Evolutionary conservation across 2,797 vertebrate species (phyloP), one percentile per base, ranked within the genome.

Genomic region (Setipinna tenuifilis): DNA sequence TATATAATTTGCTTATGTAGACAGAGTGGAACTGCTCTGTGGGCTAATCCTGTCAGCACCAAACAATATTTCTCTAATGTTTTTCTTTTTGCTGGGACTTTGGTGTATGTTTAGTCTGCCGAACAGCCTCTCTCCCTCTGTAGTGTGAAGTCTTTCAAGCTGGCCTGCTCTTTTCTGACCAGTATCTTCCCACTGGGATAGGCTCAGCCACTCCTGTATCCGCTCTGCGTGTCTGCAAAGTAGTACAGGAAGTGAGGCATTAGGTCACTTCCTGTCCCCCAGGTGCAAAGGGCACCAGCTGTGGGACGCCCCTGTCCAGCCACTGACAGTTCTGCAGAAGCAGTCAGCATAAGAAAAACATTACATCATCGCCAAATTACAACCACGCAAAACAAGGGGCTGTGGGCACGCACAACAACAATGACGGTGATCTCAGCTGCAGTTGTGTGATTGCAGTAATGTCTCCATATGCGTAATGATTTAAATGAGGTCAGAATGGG

Each of bases 231-330:
- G 83, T 44, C 46, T 71, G 82, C 58, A 85, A 28, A 80, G 87
- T 41, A 78, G 71, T 54, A 78, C 14, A 89, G 91, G 92, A 93
- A 91, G 90, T 87, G 82, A 21, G 35, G 23, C 83, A 82, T 35
- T 81, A 85, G 46, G 87, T 89, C 86, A 85, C 87, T 90, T 93
- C 92, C 92, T 93, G 89, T 41, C 83, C 31, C 87, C 86, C 89
- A 90, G 89, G 85, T 91, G 91, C 75, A 82, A 82, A 57, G 46
- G 25, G 4, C 59, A 83, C 54, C 91, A 91, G 87, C 87, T 93
- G 90, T 57, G 28, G 57, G 59, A 82, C 85, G 83, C 88, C 84
- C 89, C 86, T 89, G 81, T 87, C 82, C 48, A 78, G 57, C 85
- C 81, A 82, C 88, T 83, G 89, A 71, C 84, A 87, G 87, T 86